Percentiles rank a stretch among this genome's conserved stretches.
phyloP scores from a whole-genome alignment of 2,888 invertebrate species.

The Matsumyia berberina region DNA sequence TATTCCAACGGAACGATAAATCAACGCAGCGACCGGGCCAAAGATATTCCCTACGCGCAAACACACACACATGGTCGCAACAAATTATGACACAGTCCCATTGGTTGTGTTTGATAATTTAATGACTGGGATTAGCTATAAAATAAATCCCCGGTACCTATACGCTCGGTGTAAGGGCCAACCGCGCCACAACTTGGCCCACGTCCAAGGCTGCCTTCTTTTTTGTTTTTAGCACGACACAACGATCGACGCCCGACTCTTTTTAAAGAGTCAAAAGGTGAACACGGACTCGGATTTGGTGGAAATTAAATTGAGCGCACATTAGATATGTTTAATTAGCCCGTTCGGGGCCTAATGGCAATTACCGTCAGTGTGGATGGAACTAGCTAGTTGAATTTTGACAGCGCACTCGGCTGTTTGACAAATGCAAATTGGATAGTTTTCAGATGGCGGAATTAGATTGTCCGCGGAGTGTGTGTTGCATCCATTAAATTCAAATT shows the following conservation, averaged over 20 bases:
- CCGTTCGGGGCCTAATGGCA: constrained; percentile 65
- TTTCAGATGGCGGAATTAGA: constrained; percentile 29
- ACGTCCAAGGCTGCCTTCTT: constrained; percentile 39
- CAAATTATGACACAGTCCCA: constrained; percentile 61
- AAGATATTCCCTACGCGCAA: constrained; percentile 5
- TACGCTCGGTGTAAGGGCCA: constrained; percentile 1
- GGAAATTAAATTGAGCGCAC: constrained; percentile 52
- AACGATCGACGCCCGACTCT: constrained; percentile 12
- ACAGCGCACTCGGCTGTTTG: constrained; percentile 37
- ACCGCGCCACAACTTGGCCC: constrained; percentile 45
- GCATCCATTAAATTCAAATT: constrained; percentile 14
- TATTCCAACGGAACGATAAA: constrained; percentile 57
- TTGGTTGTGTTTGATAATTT: constrained; percentile 37
- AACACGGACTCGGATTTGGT: constrained; percentile 20
- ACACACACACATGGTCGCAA: constrained; percentile 55
- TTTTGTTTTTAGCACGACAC: constrained; percentile 26
- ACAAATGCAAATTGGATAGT: constrained; percentile 67
- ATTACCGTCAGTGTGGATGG: constrained; percentile 52
- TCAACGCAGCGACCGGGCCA: constrained; percentile 20
- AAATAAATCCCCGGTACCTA: constrained; percentile 43
- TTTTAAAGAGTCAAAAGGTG: constrained; percentile 37
- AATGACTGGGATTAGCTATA: constrained; percentile 62
- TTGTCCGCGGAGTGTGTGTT: constrained; percentile 4
- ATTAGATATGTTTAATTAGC: constrained; percentile 69
- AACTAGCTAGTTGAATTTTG: constrained; percentile 50